A percentile compares a stretch with the other conserved stretches of the same genome.
Evolutionary conservation across 1,140 invertebrate species (phyloP).

Genomic region (Cylas formicarius): DNA sequence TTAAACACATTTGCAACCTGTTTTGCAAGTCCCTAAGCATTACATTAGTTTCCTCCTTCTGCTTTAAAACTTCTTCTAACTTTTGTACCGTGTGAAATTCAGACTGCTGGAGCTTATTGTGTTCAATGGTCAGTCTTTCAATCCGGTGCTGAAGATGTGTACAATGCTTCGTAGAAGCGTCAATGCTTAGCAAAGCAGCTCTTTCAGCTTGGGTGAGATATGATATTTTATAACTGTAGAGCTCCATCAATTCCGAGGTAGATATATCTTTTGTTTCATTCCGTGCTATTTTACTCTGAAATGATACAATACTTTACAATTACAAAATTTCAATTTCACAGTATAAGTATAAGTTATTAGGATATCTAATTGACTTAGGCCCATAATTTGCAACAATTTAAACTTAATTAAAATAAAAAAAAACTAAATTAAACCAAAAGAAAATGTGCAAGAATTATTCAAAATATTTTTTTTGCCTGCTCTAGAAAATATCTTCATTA

Average conservation of each 20-base stretch:
- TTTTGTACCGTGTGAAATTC: constrained; percentile 47
- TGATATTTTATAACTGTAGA: constrained; percentile 60
- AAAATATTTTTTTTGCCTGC: no score
- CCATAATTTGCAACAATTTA: no score
- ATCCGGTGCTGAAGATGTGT: constrained; percentile 47
- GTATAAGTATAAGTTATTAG: no score
- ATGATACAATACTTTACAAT: not conserved
- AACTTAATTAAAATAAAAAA: no score
- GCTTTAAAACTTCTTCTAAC: constrained; percentile 39
- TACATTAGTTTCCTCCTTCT: constrained; percentile 17
- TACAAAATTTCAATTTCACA: no score
- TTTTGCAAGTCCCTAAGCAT: constrained; percentile 20
- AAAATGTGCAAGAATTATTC: no score
- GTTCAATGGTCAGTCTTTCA: constrained; percentile 44
- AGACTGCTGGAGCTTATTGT: constrained; percentile 46
- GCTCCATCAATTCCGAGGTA: constrained; percentile 61
- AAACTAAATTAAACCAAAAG: no score
- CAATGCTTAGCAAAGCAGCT: constrained; percentile 45
- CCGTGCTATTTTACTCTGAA: constrained; percentile 9
- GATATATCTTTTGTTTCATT: constrained; percentile 26
- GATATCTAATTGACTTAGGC: no score
- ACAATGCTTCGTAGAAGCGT: constrained; percentile 46
- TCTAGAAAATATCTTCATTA: no score
- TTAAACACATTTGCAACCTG: constrained; percentile 10
- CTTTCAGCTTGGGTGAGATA: constrained; percentile 48